Base-by-base conservation (phyloP, 2,797 vertebrate genomes). In the Petrocephalus sullivani region DNA sequence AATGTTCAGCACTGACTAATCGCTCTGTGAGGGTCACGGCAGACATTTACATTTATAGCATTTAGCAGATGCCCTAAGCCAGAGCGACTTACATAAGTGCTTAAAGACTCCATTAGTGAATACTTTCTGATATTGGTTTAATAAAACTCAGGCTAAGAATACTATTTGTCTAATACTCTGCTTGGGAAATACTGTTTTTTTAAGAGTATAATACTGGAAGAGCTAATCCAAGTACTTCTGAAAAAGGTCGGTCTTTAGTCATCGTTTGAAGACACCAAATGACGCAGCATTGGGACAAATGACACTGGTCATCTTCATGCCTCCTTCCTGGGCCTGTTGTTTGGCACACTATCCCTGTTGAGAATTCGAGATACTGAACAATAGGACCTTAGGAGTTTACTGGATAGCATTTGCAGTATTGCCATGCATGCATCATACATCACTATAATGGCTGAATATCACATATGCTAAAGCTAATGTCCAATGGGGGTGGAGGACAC, bases 321-420 rank as follows among this genome's bases (percentile, higher is more conserved):
- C 88, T 89, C 89, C 87, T 89, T 89, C 87, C 21, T 7, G 16
- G 1, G 86, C 49, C 89, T 86, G 89, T 89, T 87, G 88, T 88
- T 87, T 87, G 88, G 56, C 28, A 88, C 87, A 89, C 57, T 7
- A 33, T 89, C 88, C 54, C 71, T 53, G 33, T 49, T 86, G n/a
- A 89, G 88, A 90, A 89, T 88, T 90, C 57, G 33, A 75, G 89
- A 89, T 90, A 33, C 88, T 89, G 85, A 87, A 84, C 90, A 89
- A 90, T 89, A 14, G 19, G 71, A n/a, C 37, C 71, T 19, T 19
- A 78, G 2, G 37, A n/a, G 71, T 78, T 19, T 75, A 41, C 67
- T 46, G 71, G 71, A 78, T 46, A 14, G 37, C 4, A 78, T 41
- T 78, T 46, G 37, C 14, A 46, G 71, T 33, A 46, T 78, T 4